These are phyloP conservation scores for Nansenia antarctica DNA, from an alignment of 2,113 vertebrate genomes.

Conservation along the genomic window DNA sequence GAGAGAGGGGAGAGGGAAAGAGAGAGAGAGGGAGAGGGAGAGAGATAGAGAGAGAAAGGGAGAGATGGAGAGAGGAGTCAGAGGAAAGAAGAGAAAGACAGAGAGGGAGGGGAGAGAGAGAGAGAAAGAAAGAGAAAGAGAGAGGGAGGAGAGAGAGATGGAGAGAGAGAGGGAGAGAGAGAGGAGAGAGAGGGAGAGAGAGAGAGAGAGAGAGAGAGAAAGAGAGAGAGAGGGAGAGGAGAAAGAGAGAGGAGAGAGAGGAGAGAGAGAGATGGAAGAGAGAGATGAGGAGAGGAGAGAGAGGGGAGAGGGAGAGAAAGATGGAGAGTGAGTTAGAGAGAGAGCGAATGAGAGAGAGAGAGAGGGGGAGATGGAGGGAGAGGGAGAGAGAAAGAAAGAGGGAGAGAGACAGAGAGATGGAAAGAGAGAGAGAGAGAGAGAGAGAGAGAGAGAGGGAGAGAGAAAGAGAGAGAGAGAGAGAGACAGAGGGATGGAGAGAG, in stretches of 20 bases:
- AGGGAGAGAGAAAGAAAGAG: neutral
- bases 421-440: no score
- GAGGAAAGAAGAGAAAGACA: no score
- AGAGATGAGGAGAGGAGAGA: no score
- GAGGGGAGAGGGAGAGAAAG: neutral
- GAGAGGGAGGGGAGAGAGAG: neutral
- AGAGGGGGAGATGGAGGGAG: neutral
- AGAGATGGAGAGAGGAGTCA: neutral
- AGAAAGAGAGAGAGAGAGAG: neutral
- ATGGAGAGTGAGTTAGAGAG: neutral
- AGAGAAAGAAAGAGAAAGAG: no score
- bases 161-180: fast-evolving
- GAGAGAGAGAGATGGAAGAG: no score
- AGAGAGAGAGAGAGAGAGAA: no score
- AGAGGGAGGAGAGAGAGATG: no score
- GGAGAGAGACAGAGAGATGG: no score
- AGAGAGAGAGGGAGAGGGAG: neutral
- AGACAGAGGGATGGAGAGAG: neutral
- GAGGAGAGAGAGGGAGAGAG: neutral
- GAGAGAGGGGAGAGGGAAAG: neutral
- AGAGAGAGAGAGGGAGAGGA: no score
- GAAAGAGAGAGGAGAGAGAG: fast-evolving
- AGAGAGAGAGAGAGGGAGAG: neutral
- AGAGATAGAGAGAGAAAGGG: neutral
- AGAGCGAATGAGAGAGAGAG: neutral